Evolutionary conservation across 2,888 invertebrate genomes (phyloP).

Genomic region (Caenorhabditis virilis): DNA sequence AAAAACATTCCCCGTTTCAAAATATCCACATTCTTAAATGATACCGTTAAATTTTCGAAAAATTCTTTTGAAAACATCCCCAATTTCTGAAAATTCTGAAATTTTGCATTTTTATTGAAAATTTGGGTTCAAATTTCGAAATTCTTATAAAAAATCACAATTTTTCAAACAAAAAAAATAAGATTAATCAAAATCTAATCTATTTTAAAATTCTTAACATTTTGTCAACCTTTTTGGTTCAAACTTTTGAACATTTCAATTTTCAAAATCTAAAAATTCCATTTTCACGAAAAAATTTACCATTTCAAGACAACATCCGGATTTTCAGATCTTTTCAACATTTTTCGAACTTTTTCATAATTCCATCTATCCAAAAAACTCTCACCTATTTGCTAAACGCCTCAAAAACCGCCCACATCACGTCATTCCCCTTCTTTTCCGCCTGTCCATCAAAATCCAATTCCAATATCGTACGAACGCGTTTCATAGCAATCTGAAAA

Average conservation of each 20-base stretch:
- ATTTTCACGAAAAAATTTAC: not conserved
- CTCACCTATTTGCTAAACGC: constrained; percentile 87
- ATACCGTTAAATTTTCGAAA: too few species aligned
- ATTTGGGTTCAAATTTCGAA: too few species aligned
- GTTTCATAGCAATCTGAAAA: constrained; percentile 82
- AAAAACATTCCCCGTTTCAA: too few species aligned
- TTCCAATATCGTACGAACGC: constrained; percentile 92
- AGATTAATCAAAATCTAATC: too few species aligned
- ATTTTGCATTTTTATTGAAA: too few species aligned
- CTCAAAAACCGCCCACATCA: constrained; percentile 98
- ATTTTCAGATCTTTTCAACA: not conserved
- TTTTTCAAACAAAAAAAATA: too few species aligned
- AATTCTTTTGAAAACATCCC: too few species aligned
- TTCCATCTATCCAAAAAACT: not conserved
- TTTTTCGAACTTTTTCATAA: not conserved
- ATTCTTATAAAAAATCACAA: too few species aligned
- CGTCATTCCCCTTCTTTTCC: constrained; percentile 79
- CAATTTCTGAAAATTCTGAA: too few species aligned
- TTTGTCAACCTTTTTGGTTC: not conserved
- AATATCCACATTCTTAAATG: too few species aligned
- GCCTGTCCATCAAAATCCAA: constrained; percentile 95
- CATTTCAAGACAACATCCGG: not conserved
- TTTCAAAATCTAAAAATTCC: not conserved
- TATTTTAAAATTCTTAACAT: not conserved
- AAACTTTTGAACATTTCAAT: not conserved